A percentile compares a stretch with the other conserved stretches of the same genome.
These are phyloP conservation scores for Drosophila oshimai DNA, from an alignment of 1,140 invertebrate genomes.

Conservation along the genomic window DNA sequence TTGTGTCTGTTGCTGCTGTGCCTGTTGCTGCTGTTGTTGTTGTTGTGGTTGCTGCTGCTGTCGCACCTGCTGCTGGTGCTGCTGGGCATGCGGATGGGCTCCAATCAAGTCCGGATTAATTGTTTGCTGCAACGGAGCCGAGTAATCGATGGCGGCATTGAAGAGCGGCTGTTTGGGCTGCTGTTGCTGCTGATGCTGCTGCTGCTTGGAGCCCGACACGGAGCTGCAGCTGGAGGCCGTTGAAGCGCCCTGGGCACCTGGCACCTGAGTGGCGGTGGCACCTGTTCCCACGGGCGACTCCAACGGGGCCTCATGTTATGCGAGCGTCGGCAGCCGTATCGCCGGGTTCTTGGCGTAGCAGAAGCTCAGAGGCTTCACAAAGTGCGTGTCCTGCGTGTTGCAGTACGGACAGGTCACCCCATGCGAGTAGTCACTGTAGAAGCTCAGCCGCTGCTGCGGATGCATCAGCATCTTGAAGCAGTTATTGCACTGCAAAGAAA, in stretches of 20 bases:
- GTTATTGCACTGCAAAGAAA: constrained; percentile 90
- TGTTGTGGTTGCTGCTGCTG: constrained; percentile 53
- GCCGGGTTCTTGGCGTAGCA: constrained; percentile 90
- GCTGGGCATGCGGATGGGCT: constrained; percentile 78
- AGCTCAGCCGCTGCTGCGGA: constrained; percentile 93
- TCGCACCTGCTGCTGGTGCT: constrained; percentile 68
- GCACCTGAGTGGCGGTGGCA: constrained; percentile 26
- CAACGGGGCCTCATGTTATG: constrained; percentile 91
- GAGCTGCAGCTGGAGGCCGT: constrained; percentile 34
- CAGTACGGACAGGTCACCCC: constrained; percentile 95
- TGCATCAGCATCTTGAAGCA: constrained; percentile 93
- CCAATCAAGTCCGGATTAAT: constrained; percentile 79
- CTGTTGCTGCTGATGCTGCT: constrained; percentile 18
- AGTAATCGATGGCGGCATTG: constrained; percentile 77
- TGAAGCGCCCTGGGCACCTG: constrained; percentile 51
- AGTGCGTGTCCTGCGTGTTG: constrained; percentile 94
- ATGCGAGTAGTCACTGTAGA: constrained; percentile 97
- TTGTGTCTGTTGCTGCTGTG: constrained; percentile 19
- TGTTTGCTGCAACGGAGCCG: constrained; percentile 76
- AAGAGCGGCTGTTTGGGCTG: constrained; percentile 56
- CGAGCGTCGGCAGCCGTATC: constrained; percentile 88
- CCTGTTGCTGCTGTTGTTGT: constrained; percentile 39
- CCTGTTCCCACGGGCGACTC: constrained; percentile 71
- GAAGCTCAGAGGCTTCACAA: constrained; percentile 93
- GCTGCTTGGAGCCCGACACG: constrained; percentile 5